Percentiles rank a stretch among this genome's conserved stretches.
These are phyloP conservation scores for Helleia helle DNA, from an alignment of 2,888 invertebrate genomes.

Conservation along the genomic window DNA sequence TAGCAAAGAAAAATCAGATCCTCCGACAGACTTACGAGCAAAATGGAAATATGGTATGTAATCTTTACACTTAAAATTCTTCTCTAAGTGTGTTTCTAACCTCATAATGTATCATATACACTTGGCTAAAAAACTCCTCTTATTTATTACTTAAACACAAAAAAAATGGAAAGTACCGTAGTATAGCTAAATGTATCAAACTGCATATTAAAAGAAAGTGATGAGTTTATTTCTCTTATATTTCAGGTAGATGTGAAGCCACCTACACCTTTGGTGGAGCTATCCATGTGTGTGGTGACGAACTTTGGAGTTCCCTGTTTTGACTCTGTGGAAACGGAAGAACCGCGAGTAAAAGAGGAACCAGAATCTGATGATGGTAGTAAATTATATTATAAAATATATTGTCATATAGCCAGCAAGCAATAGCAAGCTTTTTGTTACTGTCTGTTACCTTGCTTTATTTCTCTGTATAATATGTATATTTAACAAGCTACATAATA, in stretches of 20 bases:
- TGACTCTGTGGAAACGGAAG: neutral
- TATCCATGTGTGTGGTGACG: neutral
- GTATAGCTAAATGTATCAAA: neutral
- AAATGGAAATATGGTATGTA: slow-evolving; percentile 4
- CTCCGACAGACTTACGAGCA: neutral
- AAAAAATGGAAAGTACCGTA: too few species aligned
- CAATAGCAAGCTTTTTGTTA: too few species aligned
- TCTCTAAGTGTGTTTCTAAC: too few species aligned
- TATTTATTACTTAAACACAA: too few species aligned
- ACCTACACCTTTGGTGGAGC: neutral
- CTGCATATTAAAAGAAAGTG: neutral
- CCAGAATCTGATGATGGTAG: slow-evolving; percentile 1
- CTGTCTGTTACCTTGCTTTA: too few species aligned
- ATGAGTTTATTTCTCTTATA: neutral
- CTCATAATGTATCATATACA: too few species aligned
- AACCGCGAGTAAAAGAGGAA: neutral
- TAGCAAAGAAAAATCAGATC: slow-evolving; percentile 2
- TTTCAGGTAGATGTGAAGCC: slow-evolving; percentile 1
- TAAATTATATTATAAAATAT: neutral
- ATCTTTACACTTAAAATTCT: too few species aligned
- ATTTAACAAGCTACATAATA: too few species aligned
- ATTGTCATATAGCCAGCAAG: neutral
- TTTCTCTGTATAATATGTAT: too few species aligned
- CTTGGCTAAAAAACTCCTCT: too few species aligned
- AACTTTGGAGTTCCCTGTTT: slow-evolving; percentile 1